Base-by-base conservation (phyloP, 1,140 invertebrate genomes). In the Globodera ellingtonae region DNA sequence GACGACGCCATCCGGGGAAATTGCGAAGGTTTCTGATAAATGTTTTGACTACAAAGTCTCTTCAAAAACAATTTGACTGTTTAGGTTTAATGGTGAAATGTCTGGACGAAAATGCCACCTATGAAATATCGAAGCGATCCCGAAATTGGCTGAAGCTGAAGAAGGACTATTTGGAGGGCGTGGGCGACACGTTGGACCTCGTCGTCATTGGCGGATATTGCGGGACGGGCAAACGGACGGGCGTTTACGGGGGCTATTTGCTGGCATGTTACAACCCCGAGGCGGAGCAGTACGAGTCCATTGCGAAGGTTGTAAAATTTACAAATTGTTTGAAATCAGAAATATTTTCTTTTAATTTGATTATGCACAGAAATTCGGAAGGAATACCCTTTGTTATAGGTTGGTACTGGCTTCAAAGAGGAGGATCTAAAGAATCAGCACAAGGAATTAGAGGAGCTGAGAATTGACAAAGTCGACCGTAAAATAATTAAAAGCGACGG, bases 361-460 rank as follows among this genome's bases (percentile, higher is more conserved):
- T 15, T 15, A 7, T 52, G 8, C 52, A 9, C 52, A 9, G 52
- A 15, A 24, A 10, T 52, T 52, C 13, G 15, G 5, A 7, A n/a
- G n/a, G 18, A 35, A 10, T 46, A 62, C n/a, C 70, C 52, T 24
- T 52, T 78, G 85, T 86, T 88, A 87, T 90, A 97, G 94, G 94
- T 99, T 90, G 97, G 97, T 75, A 99, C 97, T 71, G 98, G 97
- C 73, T 98, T 99, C 89, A 94, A 92, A 79, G 97, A 99, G 90
- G 95, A 97, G 78, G 93, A 94, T 88, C 91, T 99, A 21, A 93
- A 90, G 71, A 91, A 91, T 13, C 93, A 96, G 88, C 92, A 93
- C 0, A 92, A 87, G 4, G 93, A 93, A 81, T 92, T 99, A 6
- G 93, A 95, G 82, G 90, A 93, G 9, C 93, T 94, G 83, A 79